These are phyloP conservation scores for Procambarus clarkii DNA, from an alignment of 1,140 invertebrate genomes.

Conservation along the genomic window DNA sequence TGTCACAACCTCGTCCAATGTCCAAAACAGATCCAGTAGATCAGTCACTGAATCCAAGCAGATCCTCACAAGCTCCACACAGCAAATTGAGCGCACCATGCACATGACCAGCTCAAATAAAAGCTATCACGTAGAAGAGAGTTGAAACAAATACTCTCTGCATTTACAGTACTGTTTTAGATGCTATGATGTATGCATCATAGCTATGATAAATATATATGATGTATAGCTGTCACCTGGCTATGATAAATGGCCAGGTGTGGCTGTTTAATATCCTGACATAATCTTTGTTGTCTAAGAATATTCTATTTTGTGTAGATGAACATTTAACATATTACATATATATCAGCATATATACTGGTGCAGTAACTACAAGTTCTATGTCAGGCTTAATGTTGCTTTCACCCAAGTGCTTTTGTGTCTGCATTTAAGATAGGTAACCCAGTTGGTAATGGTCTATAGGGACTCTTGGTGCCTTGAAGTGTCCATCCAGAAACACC, in stretches of 20 bases:
- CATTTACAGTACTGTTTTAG: conserved; percentile 11
- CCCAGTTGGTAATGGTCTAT: background rate
- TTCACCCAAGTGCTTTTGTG: conserved; percentile 61
- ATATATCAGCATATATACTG: conserved; percentile 37
- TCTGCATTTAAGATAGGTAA: conserved; percentile 29
- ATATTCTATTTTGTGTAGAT: conserved; percentile 57
- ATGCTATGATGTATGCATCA: background rate
- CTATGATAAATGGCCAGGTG: too few relatives aligned
- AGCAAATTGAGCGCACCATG: conserved; percentile 71
- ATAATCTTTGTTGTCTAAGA: conserved; percentile 18
- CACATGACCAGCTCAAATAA: conserved; percentile 69
- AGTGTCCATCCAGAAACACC: conserved; percentile 41
- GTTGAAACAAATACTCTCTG: conserved; percentile 36
- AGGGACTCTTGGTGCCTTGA: conserved; percentile 42
- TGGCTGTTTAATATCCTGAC: conserved; percentile 3
- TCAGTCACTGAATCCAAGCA: conserved; percentile 39
- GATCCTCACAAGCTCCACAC: conserved; percentile 67
- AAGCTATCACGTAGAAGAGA: conserved; percentile 70
- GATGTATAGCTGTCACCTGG: too few relatives aligned
- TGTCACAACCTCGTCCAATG: conserved; percentile 62
- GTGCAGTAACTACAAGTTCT: conserved; percentile 46
- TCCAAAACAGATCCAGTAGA: conserved; percentile 65
- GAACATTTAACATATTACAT: conserved; percentile 22
- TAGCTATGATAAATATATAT: too few relatives aligned
- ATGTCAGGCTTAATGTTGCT: conserved; percentile 53